Evolutionary conservation across 1,140 invertebrate genomes (phyloP), one percentile per base, ranked within the genome.

Genomic region (Drosophila triauraria): DNA sequence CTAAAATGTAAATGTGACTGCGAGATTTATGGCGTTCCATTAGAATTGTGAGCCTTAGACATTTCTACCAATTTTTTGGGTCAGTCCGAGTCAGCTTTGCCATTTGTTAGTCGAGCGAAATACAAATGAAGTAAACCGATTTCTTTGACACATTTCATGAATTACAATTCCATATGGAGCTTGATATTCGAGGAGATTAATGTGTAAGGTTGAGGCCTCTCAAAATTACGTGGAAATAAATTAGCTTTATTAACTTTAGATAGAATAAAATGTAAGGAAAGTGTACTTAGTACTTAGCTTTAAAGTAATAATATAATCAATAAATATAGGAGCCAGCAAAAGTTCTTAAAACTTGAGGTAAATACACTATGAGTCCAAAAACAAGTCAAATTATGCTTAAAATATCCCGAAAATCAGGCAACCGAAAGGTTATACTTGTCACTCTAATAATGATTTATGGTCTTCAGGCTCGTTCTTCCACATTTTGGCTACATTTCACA

Each of bases 1-100:
- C 38, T 30, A 60, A 51, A 60, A 72, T 74, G 70, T 72, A 72
- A 74, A 74, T 74, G 46, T 60, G 38, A 5, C 68, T n/a, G 30
- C 25, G 15, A 60, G 68, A 74, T 74, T 74, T 72, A 74, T 74
- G 42, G 54, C 8, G 13, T 51, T 50, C 40, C 67, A 72, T 72
- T 74, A 72, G 46, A 74, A 72, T 43, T 72, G 23, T 35, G 44
- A 50, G 54, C 46, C 46, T 20, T 23, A 72, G 67, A 59, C 46
- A 44, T 60, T 60, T 59, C n/a, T 23, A 30, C 20, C 43, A 50
- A 8, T 15, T 57, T 59, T 72, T 71, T 17, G 44, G 69, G 67
- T 71, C 69, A 48, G 23, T 25, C 15, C 38, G 17, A 40, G 72
- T 72, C 38, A 20, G 67, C 38, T 43, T 60, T 35, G 53, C 38